Base-by-base conservation (phyloP, 2,797 vertebrate species). In the Iguana delicatissima region DNA sequence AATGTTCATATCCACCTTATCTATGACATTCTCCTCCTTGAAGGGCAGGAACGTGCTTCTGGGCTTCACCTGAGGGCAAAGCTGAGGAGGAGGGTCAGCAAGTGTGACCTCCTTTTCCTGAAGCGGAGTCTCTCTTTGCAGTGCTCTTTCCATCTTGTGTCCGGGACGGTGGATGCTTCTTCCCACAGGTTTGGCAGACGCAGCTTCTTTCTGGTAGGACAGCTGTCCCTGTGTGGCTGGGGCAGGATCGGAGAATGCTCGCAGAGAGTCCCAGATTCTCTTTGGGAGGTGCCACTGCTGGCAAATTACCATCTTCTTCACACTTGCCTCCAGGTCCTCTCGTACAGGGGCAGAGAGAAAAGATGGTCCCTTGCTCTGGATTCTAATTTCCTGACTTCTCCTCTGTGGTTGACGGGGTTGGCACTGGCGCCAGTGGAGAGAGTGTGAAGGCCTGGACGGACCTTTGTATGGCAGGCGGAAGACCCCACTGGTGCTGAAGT, bases 271-370 rank as follows among this genome's bases (percentile, higher is more conserved):
- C 22, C 85, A 87, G 80, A 93, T 91, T 82, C 77, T 94, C 64
- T 85, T 90, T 29, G 94, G 93, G 42, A 94, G 94, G 24, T 90
- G 86, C 93, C 94, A 94, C 81, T 89, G 92, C 4, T 80, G 92
- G 12, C 81, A 91, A 79, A 88, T 92, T 32, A 95, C 0, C 84
- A 91, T 93, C 64, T 76, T 93, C 89, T 95, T 95, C 74, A 96
- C 22, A 46, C 93, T 95, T 72, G 85, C 90, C 42, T 94, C 91
- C 38, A 96, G 87, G 18, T 86, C 80, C 72, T 87, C 88, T 52
- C 67, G 24, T 20, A 55, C 26, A 3, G 72, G 85, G 32, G 87
- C 86, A 0, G 85, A 90, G 42, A 94, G 89, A 85, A 91, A 93
- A 50, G 69, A 1, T 1, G 69, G 84, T 6, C 92, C 35, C 62